These are phyloP conservation scores for Sesia apiformis DNA, from an alignment of 2,888 invertebrate genomes.

Conservation along the genomic window DNA sequence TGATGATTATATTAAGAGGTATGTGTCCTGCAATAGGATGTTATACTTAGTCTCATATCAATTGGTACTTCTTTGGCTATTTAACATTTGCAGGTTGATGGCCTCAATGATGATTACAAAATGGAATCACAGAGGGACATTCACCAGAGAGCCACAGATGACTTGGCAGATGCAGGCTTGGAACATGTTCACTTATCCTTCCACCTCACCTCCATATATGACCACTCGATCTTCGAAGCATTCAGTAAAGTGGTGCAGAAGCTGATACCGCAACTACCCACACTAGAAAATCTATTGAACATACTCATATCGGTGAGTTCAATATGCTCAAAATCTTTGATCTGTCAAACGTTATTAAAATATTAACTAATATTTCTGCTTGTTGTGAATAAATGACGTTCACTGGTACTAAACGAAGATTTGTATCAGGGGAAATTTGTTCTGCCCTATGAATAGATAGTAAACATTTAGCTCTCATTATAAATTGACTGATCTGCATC, in stretches of 20 bases:
- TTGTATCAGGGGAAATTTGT: no score
- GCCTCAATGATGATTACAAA: slow-evolving; percentile 98
- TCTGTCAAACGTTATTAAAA: no score
- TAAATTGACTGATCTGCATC: no score
- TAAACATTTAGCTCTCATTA: no score
- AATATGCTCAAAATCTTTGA: not conserved
- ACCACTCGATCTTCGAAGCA: slow-evolving; percentile 99
- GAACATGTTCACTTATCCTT: slow-evolving; percentile 94
- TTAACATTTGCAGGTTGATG: slow-evolving; percentile 82
- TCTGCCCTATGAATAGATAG: no score
- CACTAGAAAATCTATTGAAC: slow-evolving; percentile 96
- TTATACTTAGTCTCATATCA: no score
- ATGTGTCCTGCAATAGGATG: no score
- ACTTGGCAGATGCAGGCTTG: slow-evolving; percentile 89
- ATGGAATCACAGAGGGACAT: slow-evolving; percentile 99
- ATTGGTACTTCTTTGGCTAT: no score
- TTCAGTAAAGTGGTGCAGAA: slow-evolving; percentile 99
- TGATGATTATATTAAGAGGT: no score
- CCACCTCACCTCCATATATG: slow-evolving; percentile 98
- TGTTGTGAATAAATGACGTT: no score
- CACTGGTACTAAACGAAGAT: no score
- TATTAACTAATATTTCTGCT: no score
- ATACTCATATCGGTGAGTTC: slow-evolving; percentile 95
- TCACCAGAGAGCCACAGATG: slow-evolving; percentile 96
- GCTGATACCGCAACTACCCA: slow-evolving; percentile 96